phyloP scores from a whole-genome alignment of 2,113 vertebrate species.

The Turdus rufiventris region DNA sequence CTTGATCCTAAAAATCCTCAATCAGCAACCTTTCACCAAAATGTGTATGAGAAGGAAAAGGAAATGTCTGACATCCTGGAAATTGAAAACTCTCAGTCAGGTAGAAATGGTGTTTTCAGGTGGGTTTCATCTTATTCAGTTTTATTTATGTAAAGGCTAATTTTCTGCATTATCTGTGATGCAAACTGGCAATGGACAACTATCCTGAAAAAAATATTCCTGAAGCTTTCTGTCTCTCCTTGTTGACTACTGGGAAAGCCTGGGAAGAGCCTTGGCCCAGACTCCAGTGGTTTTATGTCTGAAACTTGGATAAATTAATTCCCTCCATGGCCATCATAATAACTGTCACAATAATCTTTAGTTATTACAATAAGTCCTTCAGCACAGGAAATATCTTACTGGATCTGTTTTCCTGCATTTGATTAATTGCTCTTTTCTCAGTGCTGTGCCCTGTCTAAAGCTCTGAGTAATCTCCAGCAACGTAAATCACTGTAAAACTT shows the following conservation, averaged over 20 bases:
- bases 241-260: not conserved
- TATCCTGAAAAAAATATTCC: not conserved
- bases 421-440: not conserved
- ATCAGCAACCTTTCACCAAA: not conserved
- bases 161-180: not conserved
- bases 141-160: not conserved
- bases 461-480: not conserved
- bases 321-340: not conserved
- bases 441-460: not conserved
- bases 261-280: not conserved
- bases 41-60: not conserved
- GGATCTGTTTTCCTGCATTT: not conserved
- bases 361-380: not conserved
- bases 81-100: not conserved
- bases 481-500: not conserved
- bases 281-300: not conserved
- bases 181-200: not conserved
- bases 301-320: not conserved
- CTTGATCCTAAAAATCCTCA: not conserved
- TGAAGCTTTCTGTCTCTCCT: not conserved
- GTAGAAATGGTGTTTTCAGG: not conserved
- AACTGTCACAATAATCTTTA: constrained; percentile 9
- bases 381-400: not conserved
- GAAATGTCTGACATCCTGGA: not conserved
- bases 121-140: not conserved